phyloP scores from a whole-genome alignment of 2,797 vertebrate species.

The Trachops cirrhosus region DNA sequence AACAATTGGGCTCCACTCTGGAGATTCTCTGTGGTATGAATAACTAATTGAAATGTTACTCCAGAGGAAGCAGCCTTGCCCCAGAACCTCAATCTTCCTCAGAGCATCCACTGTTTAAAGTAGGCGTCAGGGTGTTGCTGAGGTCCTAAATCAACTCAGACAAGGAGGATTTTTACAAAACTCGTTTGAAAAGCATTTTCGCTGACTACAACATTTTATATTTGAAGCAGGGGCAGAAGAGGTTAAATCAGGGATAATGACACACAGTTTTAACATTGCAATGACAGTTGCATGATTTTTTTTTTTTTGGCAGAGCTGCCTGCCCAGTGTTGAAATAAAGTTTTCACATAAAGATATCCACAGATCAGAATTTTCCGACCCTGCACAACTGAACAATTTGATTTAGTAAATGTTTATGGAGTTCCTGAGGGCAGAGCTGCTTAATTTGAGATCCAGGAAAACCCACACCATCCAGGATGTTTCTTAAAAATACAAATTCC shows the following conservation, averaged over 20 bases:
- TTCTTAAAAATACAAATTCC: constrained; percentile 26
- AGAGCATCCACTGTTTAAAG: neutral
- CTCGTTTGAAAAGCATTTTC: neutral
- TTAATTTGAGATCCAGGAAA: neutral
- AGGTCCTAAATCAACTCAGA: neutral
- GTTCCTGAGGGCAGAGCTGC: neutral
- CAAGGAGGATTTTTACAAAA: neutral
- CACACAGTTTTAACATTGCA: neutral
- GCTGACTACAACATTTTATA: neutral
- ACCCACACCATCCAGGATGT: neutral
- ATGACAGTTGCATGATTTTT: neutral
- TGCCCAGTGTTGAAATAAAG: neutral
- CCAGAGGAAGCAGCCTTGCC: neutral
- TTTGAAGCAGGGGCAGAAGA: neutral
- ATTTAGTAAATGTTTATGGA: neutral
- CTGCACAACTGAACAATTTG: neutral
- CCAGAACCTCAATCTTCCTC: neutral
- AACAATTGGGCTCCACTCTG: neutral
- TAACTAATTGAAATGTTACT: neutral
- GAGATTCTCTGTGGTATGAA: neutral
- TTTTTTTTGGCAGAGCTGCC: neutral
- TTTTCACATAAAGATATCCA: neutral
- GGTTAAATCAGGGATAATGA: neutral
- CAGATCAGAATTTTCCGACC: neutral
- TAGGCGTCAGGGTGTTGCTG: neutral